Base-by-base conservation (phyloP, 92 coral and sea anemone species). In the Porites evermanni region DNA sequence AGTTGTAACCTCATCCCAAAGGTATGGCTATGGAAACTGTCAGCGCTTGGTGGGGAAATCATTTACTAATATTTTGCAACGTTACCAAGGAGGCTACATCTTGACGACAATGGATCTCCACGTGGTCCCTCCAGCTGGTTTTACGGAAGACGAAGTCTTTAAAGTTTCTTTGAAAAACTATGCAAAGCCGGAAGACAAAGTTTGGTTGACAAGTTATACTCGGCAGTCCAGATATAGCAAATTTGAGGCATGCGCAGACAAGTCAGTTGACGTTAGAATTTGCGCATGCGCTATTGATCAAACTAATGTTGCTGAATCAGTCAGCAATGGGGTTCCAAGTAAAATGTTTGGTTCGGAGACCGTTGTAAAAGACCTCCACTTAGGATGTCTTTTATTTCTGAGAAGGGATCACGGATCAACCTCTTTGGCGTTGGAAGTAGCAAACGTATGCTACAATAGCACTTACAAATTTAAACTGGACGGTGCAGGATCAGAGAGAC, bases 211-310 rank as follows among this genome's bases (percentile, higher is more conserved):
- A 13, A 74, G 81, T 9, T 84, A 75, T 38, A 76, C 32, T 8
- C 88, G 88, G 17, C 66, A 75, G 82, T 84, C 88, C 52, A 59
- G 21, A 51, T 96, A 94, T 70, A 92, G 92, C 88, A 85, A 77
- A 77, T 96, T 94, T 85, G 87, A 92, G 77, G 72, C 89, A 88
- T 96, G 98, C 86, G 95, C 89, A 60, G 98, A 96, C 60, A 83
- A 86, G 17, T 85, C 85, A 60, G 95, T 96, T 26, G 94, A 96
- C 47, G 66, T 93, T 18, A 83, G 86, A 79, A 84, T 94, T 2
- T 96, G 98, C 92, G 94, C 98, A 73, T 96, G 98, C 91, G 89
- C 89, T 32, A 82, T 12, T 16, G 38, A 51, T 18, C 20, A 52
- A 83, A 44, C 24, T 71, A 50, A 56, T 26, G 17, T 23, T 7